A percentile compares a stretch with the other conserved stretches of the same genome.
These are phyloP conservation scores for Aldrovandia affinis DNA, from an alignment of 2,797 vertebrate genomes.

Conservation along the genomic window DNA sequence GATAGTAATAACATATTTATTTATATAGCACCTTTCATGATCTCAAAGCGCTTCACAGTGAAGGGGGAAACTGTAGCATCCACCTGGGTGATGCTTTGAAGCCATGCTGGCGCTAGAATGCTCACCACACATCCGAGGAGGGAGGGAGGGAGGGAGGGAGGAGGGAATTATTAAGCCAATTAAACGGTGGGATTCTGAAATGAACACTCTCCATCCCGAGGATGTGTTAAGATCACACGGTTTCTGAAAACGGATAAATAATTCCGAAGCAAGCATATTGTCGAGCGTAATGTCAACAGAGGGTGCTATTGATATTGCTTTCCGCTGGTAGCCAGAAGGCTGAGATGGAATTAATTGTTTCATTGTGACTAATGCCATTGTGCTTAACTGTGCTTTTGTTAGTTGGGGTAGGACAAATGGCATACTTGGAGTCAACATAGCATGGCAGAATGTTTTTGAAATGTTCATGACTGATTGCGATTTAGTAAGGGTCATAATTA, in stretches of 20 bases:
- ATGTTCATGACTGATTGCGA: not conserved
- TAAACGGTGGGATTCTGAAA: not conserved
- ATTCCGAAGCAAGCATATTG: not conserved
- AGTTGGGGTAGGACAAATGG: not conserved
- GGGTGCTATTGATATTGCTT: slow-evolving; percentile 14
- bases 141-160: no score
- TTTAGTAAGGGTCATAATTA: not conserved
- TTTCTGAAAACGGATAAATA: not conserved
- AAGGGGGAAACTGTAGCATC: no score
- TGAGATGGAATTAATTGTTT: not conserved
- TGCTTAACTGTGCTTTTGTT: not conserved
- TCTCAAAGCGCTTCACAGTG: no score
- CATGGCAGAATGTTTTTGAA: not conserved
- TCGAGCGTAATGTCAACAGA: slow-evolving; percentile 13
- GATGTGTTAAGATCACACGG: not conserved
- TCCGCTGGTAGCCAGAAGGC: not conserved
- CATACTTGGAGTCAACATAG: not conserved
- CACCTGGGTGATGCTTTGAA: no score
- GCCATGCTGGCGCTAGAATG: no score
- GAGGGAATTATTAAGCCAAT: no score
- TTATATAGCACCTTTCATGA: no score
- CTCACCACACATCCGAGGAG: no score
- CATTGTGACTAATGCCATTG: not conserved
- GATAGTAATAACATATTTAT: no score
- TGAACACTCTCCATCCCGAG: not conserved